Conservation (phyloP, 2,797 vertebrate species). For the Falco concolor region DNA sequence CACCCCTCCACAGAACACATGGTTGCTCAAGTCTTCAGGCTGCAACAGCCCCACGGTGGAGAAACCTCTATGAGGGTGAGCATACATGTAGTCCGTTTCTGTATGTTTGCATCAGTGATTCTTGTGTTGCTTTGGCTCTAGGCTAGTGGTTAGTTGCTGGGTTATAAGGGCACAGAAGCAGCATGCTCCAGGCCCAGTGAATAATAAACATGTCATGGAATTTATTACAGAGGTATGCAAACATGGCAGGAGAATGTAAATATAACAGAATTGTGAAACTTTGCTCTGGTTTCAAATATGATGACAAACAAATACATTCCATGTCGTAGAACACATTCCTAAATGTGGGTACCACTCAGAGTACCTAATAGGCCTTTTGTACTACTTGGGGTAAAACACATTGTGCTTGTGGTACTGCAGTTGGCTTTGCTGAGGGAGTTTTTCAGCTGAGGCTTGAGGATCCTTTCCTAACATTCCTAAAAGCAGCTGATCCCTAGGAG, state of each 20-base stretch:
- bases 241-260: background rate
- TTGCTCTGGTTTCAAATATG: background rate
- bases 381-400: rapidly evolving
- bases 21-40: slow-evolving; percentile 98
- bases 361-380: background rate
- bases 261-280: background rate
- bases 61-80: slow-evolving; percentile 98
- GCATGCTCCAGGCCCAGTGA: background rate
- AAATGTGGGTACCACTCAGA: background rate
- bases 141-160: background rate
- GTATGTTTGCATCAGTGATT: background rate
- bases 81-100: background rate
- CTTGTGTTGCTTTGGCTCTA: background rate
- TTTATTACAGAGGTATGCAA: background rate
- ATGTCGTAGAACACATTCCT: background rate
- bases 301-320: background rate
- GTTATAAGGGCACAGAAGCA: background rate
- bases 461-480: background rate
- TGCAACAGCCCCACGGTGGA: slow-evolving; percentile 95
- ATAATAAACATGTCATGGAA: background rate
- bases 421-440: background rate
- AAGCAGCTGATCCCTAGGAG: background rate
- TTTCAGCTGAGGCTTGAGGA: background rate
- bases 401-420: background rate
- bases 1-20: slow-evolving; percentile 98